A percentile compares a stretch with the other conserved stretches of the same genome.
These are phyloP conservation scores for Drosophila sulfurigaster DNA, from an alignment of 1,140 invertebrate species.

Conservation along the genomic window DNA sequence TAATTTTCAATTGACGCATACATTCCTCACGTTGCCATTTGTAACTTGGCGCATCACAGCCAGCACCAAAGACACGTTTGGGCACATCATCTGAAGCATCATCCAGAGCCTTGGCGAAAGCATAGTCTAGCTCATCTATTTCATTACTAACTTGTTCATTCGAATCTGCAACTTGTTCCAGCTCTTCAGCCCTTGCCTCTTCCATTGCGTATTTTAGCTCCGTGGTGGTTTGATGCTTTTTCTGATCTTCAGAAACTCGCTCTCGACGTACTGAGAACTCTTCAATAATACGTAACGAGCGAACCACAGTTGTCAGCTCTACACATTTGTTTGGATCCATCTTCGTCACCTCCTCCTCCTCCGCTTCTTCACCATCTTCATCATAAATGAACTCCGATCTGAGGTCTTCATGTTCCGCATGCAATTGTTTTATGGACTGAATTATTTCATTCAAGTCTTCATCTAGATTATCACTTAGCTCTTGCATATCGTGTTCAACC, in stretches of 20 bases:
- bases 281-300: conserved; percentile 34
- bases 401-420: background rate
- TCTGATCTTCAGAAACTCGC: conserved; percentile 17
- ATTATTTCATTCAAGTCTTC: conserved; percentile 58
- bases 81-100: conserved; percentile 61
- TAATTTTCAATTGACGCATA: conserved; percentile 43
- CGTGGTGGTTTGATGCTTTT: background rate
- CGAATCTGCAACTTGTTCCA: background rate
- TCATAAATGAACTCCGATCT: background rate
- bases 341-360: conserved; percentile 16
- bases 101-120: conserved; percentile 60
- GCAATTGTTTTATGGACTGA: background rate
- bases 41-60: conserved; percentile 45
- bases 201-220: background rate
- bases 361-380: conserved; percentile 28
- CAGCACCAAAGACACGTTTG: conserved; percentile 59
- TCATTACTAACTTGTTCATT: background rate
- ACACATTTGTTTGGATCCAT: conserved; percentile 4
- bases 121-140: conserved; percentile 28
- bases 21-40: conserved; percentile 59
- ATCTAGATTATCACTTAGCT: conserved; percentile 54
- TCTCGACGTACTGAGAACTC: conserved; percentile 36
- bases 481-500: conserved; percentile 57
- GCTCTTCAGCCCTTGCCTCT: background rate
- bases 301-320: conserved; percentile 17